Evolutionary conservation across 2,888 invertebrate species (phyloP).

Genomic region (Entomobrya multifasciata): DNA sequence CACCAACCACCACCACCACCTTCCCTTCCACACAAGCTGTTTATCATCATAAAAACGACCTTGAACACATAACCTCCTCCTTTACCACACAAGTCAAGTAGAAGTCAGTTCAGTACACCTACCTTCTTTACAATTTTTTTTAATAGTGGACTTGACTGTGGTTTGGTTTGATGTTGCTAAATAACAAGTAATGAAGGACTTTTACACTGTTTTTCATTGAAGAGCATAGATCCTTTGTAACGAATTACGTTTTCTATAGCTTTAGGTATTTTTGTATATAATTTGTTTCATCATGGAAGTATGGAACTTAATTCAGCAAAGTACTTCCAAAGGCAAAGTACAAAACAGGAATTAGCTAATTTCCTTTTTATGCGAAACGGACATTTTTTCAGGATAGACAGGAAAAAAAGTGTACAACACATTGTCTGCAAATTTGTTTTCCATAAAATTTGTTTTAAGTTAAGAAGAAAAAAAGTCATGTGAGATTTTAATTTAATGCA

Average conservation of each 20-base stretch:
- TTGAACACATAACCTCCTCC: conserved; percentile 48
- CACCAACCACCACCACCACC: no score
- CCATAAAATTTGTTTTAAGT: no score
- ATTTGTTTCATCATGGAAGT: neutral
- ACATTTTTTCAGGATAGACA: no score
- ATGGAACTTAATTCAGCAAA: neutral
- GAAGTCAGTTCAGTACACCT: no score
- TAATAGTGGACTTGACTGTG: no score
- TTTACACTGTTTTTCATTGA: conserved; percentile 19
- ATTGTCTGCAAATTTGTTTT: no score
- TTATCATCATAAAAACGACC: conserved; percentile 56
- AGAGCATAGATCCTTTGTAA: conserved; percentile 2
- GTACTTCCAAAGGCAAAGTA: no score
- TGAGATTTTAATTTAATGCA: no score
- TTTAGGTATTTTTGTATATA: neutral
- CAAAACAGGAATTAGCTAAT: neutral
- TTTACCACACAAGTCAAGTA: no score
- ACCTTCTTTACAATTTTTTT: conserved; percentile 3
- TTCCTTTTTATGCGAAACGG: neutral
- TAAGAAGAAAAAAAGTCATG: no score
- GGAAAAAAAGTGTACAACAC: no score
- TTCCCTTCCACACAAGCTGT: conserved; percentile 2
- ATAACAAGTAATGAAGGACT: conserved; percentile 36
- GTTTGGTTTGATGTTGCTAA: no score
- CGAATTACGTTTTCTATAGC: conserved; percentile 7